A percentile compares a stretch with the other conserved stretches of the same genome.
Conservation (phyloP, 2,888 invertebrate genomes). For the Temnothorax rugatulus region DNA sequence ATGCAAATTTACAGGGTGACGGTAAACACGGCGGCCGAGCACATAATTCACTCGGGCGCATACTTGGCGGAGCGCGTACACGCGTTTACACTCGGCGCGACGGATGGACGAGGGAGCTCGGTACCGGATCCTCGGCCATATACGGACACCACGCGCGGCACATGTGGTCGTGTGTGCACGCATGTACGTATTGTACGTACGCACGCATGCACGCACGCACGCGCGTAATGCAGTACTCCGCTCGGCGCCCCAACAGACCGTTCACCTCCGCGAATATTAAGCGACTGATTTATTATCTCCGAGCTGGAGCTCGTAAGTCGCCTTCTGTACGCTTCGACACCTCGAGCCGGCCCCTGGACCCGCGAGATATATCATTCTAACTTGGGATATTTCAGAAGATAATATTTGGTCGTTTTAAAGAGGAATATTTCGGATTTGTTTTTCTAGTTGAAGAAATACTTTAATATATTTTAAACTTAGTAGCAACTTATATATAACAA, state of each 20-base stretch:
- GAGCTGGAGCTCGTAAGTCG: constrained; percentile 64
- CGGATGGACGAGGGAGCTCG: constrained; percentile 34
- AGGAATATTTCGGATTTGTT: background rate
- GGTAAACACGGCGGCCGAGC: constrained; percentile 77
- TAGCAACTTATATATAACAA: background rate
- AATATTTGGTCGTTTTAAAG: background rate
- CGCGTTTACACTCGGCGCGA: constrained; percentile 65
- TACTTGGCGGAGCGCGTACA: constrained; percentile 63
- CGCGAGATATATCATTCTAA: background rate
- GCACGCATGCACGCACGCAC: background rate
- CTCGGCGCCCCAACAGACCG: background rate
- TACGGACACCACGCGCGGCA: background rate
- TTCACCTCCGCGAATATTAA: constrained; percentile 14
- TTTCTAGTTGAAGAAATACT: background rate
- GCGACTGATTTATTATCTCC: constrained; percentile 23
- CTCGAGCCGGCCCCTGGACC: background rate
- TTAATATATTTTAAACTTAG: background rate
- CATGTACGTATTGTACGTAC: too few relatives aligned
- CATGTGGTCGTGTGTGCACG: background rate
- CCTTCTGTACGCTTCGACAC: constrained; percentile 54
- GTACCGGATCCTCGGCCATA: constrained; percentile 16
- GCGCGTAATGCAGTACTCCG: constrained; percentile 4
- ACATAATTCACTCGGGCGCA: constrained; percentile 78
- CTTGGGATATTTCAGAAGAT: background rate
- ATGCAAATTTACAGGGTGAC: constrained; percentile 81